Percentiles rank a stretch among this genome's conserved stretches.
Conservation (phyloP, 1,140 invertebrate species). For the Rhyacophila brunnea region DNA sequence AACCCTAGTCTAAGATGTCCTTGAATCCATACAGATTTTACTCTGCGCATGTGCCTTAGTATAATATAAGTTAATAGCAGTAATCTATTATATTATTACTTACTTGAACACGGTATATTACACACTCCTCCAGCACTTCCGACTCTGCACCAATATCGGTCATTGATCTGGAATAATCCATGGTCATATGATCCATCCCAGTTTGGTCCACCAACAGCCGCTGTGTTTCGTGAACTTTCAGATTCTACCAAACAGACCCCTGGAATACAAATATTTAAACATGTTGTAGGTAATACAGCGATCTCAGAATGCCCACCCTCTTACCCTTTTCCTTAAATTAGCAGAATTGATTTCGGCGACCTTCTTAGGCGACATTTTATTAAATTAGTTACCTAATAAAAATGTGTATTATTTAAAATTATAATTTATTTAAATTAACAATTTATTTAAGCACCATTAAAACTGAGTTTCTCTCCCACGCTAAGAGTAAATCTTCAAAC, state of each 20-base stretch:
- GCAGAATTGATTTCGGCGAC: background rate
- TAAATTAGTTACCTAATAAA: too few relatives aligned
- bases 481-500: too few relatives aligned
- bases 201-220: conserved; percentile 49
- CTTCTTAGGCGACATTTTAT: too few relatives aligned
- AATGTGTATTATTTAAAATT: too few relatives aligned
- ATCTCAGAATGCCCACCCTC: background rate
- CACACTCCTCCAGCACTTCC: conserved; percentile 38
- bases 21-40: too few relatives aligned
- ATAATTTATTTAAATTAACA: too few relatives aligned
- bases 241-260: background rate
- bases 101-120: conserved; percentile 38
- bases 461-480: too few relatives aligned
- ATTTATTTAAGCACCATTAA: too few relatives aligned
- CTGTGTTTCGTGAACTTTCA: conserved; percentile 40
- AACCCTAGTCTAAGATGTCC: too few relatives aligned
- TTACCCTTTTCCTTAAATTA: background rate
- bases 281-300: background rate
- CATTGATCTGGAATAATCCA: conserved; percentile 60
- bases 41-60: too few relatives aligned
- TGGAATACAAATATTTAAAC: background rate
- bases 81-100: too few relatives aligned
- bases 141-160: conserved; percentile 55
- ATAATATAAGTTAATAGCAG: too few relatives aligned
- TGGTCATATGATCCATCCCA: conserved; percentile 55